phyloP scores from a whole-genome alignment of 2,888 invertebrate genomes.

The Girardia tigrina region DNA sequence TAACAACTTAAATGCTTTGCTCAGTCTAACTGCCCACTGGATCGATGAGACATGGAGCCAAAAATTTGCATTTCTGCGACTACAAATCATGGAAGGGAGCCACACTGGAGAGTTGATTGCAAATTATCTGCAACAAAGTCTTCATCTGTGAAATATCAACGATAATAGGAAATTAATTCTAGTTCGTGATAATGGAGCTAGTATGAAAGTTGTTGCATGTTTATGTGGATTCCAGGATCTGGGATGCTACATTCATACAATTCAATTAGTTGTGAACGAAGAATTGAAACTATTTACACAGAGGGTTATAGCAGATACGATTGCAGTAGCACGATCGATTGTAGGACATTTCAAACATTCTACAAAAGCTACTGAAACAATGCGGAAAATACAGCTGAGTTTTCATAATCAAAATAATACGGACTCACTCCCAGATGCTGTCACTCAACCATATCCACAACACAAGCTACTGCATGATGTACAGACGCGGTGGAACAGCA shows the following conservation, averaged over 20 bases:
- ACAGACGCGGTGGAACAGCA: too few species aligned
- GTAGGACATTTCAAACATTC: neutral
- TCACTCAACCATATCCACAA: neutral
- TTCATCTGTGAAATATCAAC: neutral
- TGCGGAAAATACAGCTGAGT: neutral
- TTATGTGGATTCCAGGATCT: neutral
- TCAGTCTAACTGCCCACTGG: slow-evolving; percentile 11
- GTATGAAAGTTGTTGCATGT: neutral
- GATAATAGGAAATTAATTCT: neutral
- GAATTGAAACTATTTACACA: neutral
- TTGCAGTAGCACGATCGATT: neutral
- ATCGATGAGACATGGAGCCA: neutral
- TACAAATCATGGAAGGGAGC: neutral
- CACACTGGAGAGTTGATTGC: neutral
- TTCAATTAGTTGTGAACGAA: neutral
- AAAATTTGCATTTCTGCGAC: neutral
- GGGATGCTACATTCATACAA: neutral
- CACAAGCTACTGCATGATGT: too few species aligned
- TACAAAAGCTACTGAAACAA: neutral
- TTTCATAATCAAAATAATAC: neutral
- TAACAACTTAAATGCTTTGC: neutral
- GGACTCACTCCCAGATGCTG: neutral
- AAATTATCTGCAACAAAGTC: neutral
- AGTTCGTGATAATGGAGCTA: neutral
- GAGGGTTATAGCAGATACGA: neutral